phyloP scores from a whole-genome alignment of 2,888 invertebrate species.

The Pyrocoelia pectoralis region DNA sequence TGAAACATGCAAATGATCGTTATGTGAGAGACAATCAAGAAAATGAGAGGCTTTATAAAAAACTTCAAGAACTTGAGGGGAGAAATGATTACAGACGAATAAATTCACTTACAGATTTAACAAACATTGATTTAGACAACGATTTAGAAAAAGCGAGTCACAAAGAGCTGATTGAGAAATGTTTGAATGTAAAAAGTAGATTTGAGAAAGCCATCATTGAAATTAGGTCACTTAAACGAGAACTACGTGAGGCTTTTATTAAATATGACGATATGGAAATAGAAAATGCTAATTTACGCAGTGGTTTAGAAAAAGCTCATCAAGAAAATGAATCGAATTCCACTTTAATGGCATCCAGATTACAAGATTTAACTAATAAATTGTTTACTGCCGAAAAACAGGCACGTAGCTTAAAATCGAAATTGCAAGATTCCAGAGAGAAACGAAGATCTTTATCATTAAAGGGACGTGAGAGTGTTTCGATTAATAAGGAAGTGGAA shows the following conservation, averaged over 20 bases:
- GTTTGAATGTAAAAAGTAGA: conserved; percentile 76
- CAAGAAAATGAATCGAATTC: conserved; percentile 76
- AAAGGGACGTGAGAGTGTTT: conserved; percentile 81
- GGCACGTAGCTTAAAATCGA: conserved; percentile 79
- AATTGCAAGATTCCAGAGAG: conserved; percentile 79
- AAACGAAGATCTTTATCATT: conserved; percentile 83
- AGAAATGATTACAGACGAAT: conserved; percentile 68
- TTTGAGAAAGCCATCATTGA: conserved; percentile 86
- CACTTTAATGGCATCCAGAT: conserved; percentile 81
- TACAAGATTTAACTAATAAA: conserved; percentile 85
- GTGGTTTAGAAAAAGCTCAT: conserved; percentile 72
- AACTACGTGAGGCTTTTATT: conserved; percentile 80
- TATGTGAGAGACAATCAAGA: conserved; percentile 77
- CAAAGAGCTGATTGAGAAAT: conserved; percentile 81
- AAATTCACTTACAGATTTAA: conserved; percentile 82
- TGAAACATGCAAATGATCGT: conserved; percentile 71
- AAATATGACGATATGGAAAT: conserved; percentile 83
- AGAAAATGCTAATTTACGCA: conserved; percentile 76
- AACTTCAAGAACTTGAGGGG: conserved; percentile 72
- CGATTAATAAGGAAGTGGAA: conserved; percentile 84
- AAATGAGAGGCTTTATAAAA: conserved; percentile 76
- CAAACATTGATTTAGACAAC: conserved; percentile 78
- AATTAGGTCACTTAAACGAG: conserved; percentile 83
- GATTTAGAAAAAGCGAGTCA: conserved; percentile 78
- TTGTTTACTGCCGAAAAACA: conserved; percentile 83